Conservation (phyloP, 2,113 vertebrate species). For the Geococcyx californianus region DNA sequence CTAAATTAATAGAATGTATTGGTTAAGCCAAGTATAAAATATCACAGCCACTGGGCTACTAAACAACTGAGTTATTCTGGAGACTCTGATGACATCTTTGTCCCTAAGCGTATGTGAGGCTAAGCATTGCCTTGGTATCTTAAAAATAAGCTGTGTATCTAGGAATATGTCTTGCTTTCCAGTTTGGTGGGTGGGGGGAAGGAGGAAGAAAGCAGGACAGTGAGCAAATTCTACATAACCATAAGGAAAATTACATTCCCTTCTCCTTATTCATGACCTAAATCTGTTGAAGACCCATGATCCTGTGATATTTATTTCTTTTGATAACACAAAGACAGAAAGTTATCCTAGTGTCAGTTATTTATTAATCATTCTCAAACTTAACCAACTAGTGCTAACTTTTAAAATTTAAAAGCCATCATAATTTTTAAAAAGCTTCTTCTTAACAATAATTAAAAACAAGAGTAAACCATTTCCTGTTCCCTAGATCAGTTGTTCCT, state of each 20-base stretch:
- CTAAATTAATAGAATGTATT: not conserved
- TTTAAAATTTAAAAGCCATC: not conserved
- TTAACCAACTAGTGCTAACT: not conserved
- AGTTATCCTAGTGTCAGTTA: not conserved
- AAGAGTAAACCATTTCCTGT: not conserved
- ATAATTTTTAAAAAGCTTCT: not conserved
- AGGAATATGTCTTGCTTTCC: not conserved
- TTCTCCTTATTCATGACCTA: not conserved
- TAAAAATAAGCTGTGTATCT: not conserved
- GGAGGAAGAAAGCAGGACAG: too few species aligned
- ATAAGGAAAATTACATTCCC: not conserved
- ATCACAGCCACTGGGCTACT: not conserved
- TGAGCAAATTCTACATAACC: not conserved
- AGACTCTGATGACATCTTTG: not conserved
- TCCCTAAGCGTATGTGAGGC: not conserved
- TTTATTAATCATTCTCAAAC: not conserved
- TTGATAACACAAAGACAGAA: not conserved
- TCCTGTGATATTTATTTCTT: not conserved
- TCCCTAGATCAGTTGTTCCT: too few species aligned
- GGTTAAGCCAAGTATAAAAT: not conserved
- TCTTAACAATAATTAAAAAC: not conserved
- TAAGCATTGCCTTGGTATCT: not conserved
- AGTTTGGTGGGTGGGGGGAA: not conserved
- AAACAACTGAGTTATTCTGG: not conserved
- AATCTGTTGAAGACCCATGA: not conserved